Conservation (phyloP, 2,113 vertebrate genomes). For the Bos taurus region DNA sequence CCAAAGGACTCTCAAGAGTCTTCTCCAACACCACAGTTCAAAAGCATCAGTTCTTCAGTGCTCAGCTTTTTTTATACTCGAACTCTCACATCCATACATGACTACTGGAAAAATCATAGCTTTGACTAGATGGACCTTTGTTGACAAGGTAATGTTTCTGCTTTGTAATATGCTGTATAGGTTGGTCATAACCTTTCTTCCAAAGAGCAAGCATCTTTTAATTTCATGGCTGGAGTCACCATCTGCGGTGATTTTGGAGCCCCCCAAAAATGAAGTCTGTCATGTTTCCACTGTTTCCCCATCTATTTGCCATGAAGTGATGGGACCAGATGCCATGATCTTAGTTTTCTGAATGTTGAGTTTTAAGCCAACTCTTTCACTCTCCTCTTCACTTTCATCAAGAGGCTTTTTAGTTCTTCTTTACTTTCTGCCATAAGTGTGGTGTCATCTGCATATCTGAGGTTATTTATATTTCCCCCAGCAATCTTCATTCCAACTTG, state of each 20-base stretch:
- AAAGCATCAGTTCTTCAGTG: neutral
- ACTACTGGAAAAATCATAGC: neutral
- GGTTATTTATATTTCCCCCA: neutral
- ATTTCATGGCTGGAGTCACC: neutral
- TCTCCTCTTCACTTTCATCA: neutral
- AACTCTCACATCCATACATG: neutral
- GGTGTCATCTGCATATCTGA: neutral
- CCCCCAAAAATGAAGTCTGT: accelerated
- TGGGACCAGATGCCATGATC: neutral
- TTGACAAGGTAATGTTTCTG: neutral
- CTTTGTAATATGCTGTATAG: neutral
- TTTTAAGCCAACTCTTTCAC: neutral
- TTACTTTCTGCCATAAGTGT: neutral
- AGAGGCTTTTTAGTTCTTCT: neutral
- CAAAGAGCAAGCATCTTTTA: neutral
- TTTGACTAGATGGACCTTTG: neutral
- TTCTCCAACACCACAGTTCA: neutral
- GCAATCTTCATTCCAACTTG: neutral
- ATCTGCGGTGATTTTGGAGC: neutral
- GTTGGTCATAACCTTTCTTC: neutral
- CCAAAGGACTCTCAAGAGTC: neutral
- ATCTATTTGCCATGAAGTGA: neutral
- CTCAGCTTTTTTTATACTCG: neutral
- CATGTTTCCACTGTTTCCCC: neutral
- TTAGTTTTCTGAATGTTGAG: neutral